These are phyloP conservation scores for Callyntrura sp. DNA, from an alignment of 2,888 invertebrate genomes.

Conservation along the genomic window DNA sequence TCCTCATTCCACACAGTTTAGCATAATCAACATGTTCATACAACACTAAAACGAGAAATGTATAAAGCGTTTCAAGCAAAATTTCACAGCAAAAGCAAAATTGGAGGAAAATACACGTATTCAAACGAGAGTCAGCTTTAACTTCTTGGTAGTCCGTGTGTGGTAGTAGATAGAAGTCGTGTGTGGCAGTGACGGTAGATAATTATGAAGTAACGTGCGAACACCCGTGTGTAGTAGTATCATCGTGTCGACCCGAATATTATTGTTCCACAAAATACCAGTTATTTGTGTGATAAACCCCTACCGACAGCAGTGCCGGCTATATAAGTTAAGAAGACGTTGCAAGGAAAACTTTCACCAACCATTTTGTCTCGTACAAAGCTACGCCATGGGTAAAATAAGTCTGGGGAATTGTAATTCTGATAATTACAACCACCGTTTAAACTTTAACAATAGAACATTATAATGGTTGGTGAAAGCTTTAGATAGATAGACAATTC, in stretches of 20 bases:
- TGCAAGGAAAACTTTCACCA: too few relatives aligned
- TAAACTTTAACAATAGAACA: background rate
- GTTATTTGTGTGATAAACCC: background rate
- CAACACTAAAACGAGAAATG: background rate
- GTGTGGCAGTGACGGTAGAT: background rate
- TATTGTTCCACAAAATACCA: background rate
- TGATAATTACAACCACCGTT: too few relatives aligned
- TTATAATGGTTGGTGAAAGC: background rate
- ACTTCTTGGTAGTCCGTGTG: background rate
- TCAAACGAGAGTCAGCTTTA: background rate
- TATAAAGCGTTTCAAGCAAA: conserved; percentile 6
- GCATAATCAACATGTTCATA: background rate
- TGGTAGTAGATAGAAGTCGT: conserved; percentile 5
- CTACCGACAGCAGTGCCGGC: background rate
- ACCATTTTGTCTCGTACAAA: too few relatives aligned
- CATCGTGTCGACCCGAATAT: conserved; percentile 1
- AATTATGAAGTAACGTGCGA: too few relatives aligned
- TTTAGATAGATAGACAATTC: too few relatives aligned
- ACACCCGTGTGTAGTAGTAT: background rate
- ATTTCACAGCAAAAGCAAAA: background rate
- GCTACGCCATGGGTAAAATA: too few relatives aligned
- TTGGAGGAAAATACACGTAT: background rate
- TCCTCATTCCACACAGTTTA: background rate
- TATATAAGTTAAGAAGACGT: too few relatives aligned
- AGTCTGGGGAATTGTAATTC: too few relatives aligned